Percentiles rank a stretch among this genome's conserved stretches.
These are phyloP conservation scores for Cossypha caffra DNA, from an alignment of 2,797 vertebrate species.

Conservation along the genomic window DNA sequence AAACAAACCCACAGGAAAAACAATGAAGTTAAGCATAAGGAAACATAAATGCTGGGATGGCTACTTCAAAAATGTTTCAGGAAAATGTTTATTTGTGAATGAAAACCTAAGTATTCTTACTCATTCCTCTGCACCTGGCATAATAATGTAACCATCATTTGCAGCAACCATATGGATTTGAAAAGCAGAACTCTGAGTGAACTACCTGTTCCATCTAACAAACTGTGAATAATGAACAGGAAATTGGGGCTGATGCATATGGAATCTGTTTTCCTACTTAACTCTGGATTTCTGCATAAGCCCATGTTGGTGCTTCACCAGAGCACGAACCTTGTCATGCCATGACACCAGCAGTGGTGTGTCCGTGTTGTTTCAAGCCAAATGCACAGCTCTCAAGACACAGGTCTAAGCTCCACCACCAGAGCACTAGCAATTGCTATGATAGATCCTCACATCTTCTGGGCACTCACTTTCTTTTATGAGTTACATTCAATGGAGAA, in stretches of 20 bases:
- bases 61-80: background rate
- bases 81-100: background rate
- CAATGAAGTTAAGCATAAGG: background rate
- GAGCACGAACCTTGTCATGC: accelerated
- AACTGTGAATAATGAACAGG: background rate
- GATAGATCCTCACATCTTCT: background rate
- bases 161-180: background rate
- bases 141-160: background rate
- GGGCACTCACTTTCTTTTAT: background rate
- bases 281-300: background rate
- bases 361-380: background rate
- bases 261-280: background rate
- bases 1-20: background rate
- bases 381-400: accelerated
- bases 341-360: accelerated
- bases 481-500: background rate
- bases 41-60: background rate
- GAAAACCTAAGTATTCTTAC: background rate
- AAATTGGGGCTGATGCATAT: background rate
- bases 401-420: background rate
- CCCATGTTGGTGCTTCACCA: background rate
- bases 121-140: background rate
- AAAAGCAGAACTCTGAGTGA: background rate
- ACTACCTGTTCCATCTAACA: background rate
- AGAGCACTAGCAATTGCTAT: background rate